These are phyloP conservation scores for Phenacoccus solenopsis DNA, from an alignment of 1,140 invertebrate species.

Conservation along the genomic window DNA sequence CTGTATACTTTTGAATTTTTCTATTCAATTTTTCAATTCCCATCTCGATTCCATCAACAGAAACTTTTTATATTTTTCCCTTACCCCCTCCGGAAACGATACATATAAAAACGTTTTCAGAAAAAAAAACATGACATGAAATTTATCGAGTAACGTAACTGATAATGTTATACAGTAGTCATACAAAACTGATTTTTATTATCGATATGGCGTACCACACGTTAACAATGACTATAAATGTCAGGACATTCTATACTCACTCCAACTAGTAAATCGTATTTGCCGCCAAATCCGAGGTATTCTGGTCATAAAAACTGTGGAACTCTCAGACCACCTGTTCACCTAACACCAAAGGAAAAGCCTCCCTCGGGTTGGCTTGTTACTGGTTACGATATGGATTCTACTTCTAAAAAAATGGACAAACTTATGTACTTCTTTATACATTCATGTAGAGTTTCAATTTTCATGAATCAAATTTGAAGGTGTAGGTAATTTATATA, in stretches of 20 bases:
- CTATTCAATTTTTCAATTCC: too few species aligned
- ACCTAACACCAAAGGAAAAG: background rate
- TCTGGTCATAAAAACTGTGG: background rate
- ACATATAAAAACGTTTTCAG: too few species aligned
- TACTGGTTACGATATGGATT: background rate
- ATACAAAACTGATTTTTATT: too few species aligned
- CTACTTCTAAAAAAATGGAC: background rate
- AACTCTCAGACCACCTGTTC: background rate
- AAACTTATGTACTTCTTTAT: constrained; percentile 38
- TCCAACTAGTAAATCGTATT: constrained; percentile 14
- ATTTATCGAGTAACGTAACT: too few species aligned
- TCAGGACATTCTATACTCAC: constrained; percentile 11
- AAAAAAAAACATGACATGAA: too few species aligned
- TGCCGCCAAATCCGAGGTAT: constrained; percentile 14
- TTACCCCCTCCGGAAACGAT: too few species aligned
- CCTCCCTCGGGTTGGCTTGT: background rate
- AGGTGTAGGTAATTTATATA: too few species aligned
- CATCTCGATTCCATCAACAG: too few species aligned
- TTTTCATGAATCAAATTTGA: too few species aligned
- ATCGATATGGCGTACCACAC: constrained; percentile 4
- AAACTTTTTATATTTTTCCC: too few species aligned
- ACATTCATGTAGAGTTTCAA: constrained; percentile 46
- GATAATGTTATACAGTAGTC: too few species aligned
- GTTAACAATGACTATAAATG: constrained; percentile 38
- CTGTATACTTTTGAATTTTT: too few species aligned